A percentile compares a stretch with the other conserved stretches of the same genome.
These are phyloP conservation scores for Cartodere bifasciata DNA, from an alignment of 2,888 invertebrate species.

Conservation along the genomic window DNA sequence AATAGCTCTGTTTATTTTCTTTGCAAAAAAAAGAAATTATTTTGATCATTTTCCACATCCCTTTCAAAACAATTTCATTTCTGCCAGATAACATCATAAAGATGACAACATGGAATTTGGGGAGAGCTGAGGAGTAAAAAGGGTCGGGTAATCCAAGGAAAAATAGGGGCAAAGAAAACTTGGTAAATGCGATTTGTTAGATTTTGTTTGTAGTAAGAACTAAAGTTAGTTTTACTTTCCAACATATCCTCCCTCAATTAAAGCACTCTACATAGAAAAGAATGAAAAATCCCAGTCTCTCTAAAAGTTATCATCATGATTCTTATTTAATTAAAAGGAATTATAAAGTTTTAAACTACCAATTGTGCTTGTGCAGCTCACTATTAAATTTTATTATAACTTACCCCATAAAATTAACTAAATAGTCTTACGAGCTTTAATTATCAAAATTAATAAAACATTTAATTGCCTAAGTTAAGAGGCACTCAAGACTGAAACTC, in stretches of 20 bases:
- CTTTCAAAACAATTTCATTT: conserved; percentile 35
- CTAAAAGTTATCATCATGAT: neutral
- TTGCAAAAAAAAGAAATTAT: no score
- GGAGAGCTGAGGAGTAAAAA: conserved; percentile 19
- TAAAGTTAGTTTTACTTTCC: conserved; percentile 6
- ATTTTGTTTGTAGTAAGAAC: conserved; percentile 26
- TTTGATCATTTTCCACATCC: conserved; percentile 34
- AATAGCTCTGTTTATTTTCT: no score
- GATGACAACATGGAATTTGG: conserved; percentile 26
- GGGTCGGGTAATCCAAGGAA: conserved; percentile 15
- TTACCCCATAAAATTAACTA: no score
- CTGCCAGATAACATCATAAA: conserved; percentile 33
- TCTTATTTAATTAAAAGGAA: conserved; percentile 1
- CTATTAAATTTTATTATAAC: no score
- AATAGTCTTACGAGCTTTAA: no score
- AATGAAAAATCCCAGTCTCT: conserved; percentile 1
- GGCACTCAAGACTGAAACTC: no score
- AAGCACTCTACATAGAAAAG: no score
- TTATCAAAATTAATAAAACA: no score
- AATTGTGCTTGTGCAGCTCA: no score
- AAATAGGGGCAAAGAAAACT: conserved; percentile 29
- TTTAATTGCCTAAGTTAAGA: no score
- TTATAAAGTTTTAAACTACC: conserved; percentile 3
- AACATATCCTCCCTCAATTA: no score
- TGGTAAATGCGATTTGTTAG: conserved; percentile 32